Base-by-base conservation (phyloP, 2,888 invertebrate species). In the Scelioninae gen. 2 region DNA sequence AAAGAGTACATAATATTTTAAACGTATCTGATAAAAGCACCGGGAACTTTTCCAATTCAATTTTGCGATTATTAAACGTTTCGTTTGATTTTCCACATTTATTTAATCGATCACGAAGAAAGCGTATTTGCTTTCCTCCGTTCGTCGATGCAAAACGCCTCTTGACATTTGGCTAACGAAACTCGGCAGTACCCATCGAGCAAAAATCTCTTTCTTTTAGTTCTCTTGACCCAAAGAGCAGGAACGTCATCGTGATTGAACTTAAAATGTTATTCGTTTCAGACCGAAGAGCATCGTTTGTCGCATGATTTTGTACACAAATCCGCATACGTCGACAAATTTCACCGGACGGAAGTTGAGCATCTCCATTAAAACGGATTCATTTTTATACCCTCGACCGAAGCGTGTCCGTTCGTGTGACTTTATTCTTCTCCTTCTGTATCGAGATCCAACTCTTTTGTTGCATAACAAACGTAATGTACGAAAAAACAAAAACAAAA, bases 101-200 rank as follows among this genome's bases (percentile, higher is more conserved):
- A 35, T 48, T 50, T 35, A 58, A 58, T 61, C 58, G 55, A 58
- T 67, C 43, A 43, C 31, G 19, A 35, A 22, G 41, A 33, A 35
- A 33, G 10, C 5, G 53, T 55, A 55, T 67, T 57, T 58, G 58
- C 58, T 43, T 57, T 48, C 31, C n/a, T 28, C 57, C 58, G 35
- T 57, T 48, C 31, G n/a, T 28, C 57, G 16, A 25, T 39, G 39
- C 33, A 31, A 33, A 48, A 41, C 31, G 31, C 55, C 45, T 57
- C 50, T 68, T 68, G 68, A 60, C 60, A 68, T 68, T 68, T 60
- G 60, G 53, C 68, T 68, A 68, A 58, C 67, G 45, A 57, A 68
- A 68, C 58, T 50, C 45, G 33, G 39, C 35, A 43, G n/a, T 60
- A 33, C n/a, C 58, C 39, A 37, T 53, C 68, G 18, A 53, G 52